Percentiles rank a stretch among this genome's conserved stretches.
phyloP scores from a whole-genome alignment of 2,113 vertebrate genomes.

The Grammomys surdaster region DNA sequence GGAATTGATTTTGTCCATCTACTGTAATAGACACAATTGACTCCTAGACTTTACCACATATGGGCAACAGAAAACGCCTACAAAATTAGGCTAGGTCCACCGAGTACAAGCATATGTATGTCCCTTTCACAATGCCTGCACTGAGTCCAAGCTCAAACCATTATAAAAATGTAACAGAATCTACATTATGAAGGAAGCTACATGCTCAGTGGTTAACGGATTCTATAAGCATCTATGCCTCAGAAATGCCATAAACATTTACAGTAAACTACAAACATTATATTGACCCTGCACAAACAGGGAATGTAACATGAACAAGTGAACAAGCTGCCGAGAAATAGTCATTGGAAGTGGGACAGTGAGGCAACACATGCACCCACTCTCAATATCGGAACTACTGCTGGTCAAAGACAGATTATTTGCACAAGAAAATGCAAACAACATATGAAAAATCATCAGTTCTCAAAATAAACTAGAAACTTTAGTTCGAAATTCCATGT shows the following conservation, averaged over 20 bases:
- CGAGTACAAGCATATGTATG: neutral
- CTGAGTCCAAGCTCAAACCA: neutral
- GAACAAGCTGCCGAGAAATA: neutral
- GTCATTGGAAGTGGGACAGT: neutral
- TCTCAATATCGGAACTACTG: neutral
- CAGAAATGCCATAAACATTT: neutral
- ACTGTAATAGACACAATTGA: neutral
- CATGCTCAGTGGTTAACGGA: neutral
- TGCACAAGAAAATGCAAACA: neutral
- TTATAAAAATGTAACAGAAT: neutral
- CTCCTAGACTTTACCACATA: neutral
- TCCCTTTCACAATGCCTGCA: neutral
- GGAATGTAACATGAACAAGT: conserved; percentile 6
- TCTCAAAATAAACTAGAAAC: conserved; percentile 7
- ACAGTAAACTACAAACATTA: neutral
- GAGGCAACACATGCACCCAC: neutral
- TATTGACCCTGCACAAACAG: neutral
- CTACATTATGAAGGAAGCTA: neutral
- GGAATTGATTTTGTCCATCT: neutral
- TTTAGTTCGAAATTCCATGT: neutral
- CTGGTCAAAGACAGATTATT: neutral
- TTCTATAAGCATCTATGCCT: conserved; percentile 12
- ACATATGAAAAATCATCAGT: neutral
- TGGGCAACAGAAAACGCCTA: neutral
- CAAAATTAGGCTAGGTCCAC: neutral